Conservation (phyloP, 2,113 vertebrate genomes). For the Scopus umbretta region DNA sequence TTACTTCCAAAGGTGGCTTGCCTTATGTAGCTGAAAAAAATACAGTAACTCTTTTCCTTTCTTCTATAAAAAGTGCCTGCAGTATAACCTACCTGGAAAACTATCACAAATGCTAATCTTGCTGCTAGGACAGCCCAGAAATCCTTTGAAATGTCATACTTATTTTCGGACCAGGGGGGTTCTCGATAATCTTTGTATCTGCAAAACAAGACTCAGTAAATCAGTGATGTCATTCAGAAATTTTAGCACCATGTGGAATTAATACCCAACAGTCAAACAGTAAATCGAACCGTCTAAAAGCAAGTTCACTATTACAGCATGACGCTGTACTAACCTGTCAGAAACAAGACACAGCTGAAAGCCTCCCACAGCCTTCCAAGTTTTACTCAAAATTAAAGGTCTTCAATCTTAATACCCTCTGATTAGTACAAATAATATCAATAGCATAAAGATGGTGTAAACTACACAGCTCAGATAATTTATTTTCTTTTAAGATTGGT, state of each 20-base stretch:
- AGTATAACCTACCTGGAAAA: constrained; percentile 86
- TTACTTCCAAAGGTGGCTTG: no score
- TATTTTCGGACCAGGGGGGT: constrained; percentile 85
- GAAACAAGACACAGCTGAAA: not conserved
- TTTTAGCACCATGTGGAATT: not conserved
- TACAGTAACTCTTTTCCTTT: no score
- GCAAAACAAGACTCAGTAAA: not conserved
- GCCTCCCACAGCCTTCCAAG: not conserved
- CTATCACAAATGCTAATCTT: constrained; percentile 89
- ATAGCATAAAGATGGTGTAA: not conserved
- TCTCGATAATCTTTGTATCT: constrained; percentile 98
- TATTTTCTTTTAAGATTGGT: not conserved
- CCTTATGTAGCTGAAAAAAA: no score
- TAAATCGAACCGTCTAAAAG: not conserved
- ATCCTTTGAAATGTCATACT: constrained; percentile 92
- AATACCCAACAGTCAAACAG: not conserved
- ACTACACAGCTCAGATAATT: not conserved
- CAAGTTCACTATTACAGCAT: not conserved
- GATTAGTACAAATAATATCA: not conserved
- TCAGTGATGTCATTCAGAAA: not conserved
- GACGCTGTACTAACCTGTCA: not conserved
- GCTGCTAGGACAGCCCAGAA: constrained; percentile 95
- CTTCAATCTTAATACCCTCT: not conserved
- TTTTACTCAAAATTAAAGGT: not conserved
- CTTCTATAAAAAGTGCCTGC: not conserved